Base-by-base conservation (phyloP, 2,888 invertebrate species). In the Meghimatium bilineatum region DNA sequence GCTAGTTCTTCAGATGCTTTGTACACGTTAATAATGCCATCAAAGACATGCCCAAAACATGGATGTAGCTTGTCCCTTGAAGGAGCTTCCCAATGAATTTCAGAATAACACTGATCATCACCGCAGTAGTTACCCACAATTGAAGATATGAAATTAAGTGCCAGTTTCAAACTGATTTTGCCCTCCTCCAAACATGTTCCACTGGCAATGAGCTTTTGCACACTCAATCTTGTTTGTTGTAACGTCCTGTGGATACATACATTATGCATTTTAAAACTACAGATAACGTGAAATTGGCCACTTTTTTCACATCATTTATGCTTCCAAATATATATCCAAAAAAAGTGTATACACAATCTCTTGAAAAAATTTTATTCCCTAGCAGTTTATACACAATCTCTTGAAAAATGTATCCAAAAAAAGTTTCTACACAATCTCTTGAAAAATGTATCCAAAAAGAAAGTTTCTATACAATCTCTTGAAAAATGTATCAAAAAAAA, bases 11-110 rank as follows among this genome's bases (percentile, higher is more conserved):
- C 23, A 66, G 23, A 72, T 5, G 60, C 78, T 34, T 29, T 34
- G 49, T 78, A 78, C 71, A 83, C 72, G 14, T 52, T 23, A 32
- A 38, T 63, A n/a, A 83, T 83, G 60, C 83, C 83, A 38, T 72
- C 38, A 44, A 72, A 78, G 32, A 77, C 60, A 17, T 82, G 34
- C 14, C 78, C 78, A 23, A 72, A 79, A 63, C 78, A 78, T 8
- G 3, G 5, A 5, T 32, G 36, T 29, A n/a, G 29, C 17, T 34
- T 29, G 38, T 67, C 72, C 10, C 29, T 23, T 6, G 36, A 17
- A 5, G 12, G 8, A 34, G 26, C 67, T 12, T 38, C 20, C 49
- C 0, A 14, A 10, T 0, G 26, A 32, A 20, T 23, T 20, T 52
- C 29, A 1, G 17, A 2, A n/a, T n/a, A n/a, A 38, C 77, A 83